A percentile compares a stretch with the other conserved stretches of the same genome.
Conservation (phyloP, 2,797 vertebrate species). For the Denticeps clupeoides region DNA sequence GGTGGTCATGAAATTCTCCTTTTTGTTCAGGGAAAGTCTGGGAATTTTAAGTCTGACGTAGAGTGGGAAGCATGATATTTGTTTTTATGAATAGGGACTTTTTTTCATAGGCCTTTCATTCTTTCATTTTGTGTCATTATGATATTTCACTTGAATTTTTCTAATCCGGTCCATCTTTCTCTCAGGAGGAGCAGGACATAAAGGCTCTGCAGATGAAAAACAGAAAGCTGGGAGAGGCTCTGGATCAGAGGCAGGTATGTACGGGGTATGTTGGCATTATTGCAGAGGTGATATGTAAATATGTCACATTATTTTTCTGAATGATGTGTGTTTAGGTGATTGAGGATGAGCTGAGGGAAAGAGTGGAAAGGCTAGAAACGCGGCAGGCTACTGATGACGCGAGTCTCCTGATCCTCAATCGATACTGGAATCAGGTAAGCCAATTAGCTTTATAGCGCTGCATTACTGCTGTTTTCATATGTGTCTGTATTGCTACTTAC, state of each 20-base stretch:
- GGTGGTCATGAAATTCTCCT: no score
- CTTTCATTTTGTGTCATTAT: no score
- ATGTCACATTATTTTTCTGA: not conserved
- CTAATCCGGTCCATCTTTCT: no score
- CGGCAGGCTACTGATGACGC: constrained; percentile 91
- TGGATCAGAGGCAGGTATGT: constrained; percentile 83
- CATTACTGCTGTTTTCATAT: not conserved
- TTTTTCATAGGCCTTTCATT: no score
- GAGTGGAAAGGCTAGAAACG: constrained; percentile 85
- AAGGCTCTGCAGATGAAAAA: constrained; percentile 90
- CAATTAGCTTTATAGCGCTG: not conserved
- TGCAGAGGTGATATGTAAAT: not conserved
- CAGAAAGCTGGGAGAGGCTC: constrained; percentile 82
- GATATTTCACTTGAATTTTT: no score
- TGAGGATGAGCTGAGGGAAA: constrained; percentile 87
- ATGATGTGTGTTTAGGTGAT: constrained; percentile 62
- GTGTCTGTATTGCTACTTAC: no score
- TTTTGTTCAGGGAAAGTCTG: no score
- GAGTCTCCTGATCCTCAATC: constrained; percentile 86
- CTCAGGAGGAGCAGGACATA: constrained; percentile 91
- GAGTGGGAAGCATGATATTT: no score
- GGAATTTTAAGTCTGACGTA: no score
- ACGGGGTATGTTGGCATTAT: constrained; percentile 6
- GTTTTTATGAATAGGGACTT: no score
- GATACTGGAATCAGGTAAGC: constrained; percentile 92